Conservation (phyloP, 2,888 invertebrate species). For the Micropterix aruncella region DNA sequence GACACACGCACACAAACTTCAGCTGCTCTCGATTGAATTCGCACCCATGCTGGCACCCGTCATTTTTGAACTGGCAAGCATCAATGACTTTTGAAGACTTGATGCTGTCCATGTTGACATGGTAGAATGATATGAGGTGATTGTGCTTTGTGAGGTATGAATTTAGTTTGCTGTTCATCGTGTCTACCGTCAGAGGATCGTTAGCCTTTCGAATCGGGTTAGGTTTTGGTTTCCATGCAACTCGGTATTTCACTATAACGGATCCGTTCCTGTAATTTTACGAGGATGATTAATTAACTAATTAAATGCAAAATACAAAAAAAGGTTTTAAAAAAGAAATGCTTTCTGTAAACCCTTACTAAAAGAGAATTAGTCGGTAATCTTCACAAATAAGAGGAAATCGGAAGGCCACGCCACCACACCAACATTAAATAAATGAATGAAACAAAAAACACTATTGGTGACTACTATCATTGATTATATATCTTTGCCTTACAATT, state of each 20-base stretch:
- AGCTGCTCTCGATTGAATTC: constrained; percentile 45
- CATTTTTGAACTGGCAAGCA: constrained; percentile 48
- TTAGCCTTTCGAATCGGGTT: constrained; percentile 25
- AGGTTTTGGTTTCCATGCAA: constrained; percentile 47
- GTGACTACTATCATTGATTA: too few species aligned
- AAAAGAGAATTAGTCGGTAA: too few species aligned
- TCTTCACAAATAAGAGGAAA: too few species aligned
- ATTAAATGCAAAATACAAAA: too few species aligned
- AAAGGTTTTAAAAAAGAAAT: too few species aligned
- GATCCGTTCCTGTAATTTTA: constrained; percentile 44
- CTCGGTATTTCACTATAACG: constrained; percentile 47
- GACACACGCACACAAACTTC: constrained; percentile 53
- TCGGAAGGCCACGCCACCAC: too few species aligned
- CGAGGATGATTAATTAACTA: too few species aligned
- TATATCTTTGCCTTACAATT: too few species aligned
- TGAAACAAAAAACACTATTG: too few species aligned
- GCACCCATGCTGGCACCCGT: constrained; percentile 53
- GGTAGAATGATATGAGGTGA: constrained; percentile 38
- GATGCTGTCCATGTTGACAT: constrained; percentile 32
- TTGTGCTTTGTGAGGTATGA: constrained; percentile 32
- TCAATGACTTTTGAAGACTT: constrained; percentile 37
- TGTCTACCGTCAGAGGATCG: constrained; percentile 34
- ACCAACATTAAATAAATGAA: too few species aligned
- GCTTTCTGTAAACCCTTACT: too few species aligned
- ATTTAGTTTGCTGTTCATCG: constrained; percentile 31